Percentiles rank a stretch among this genome's conserved stretches.
Evolutionary conservation across 2,888 invertebrate genomes (phyloP).

Genomic region (Phyto melanocephala): DNA sequence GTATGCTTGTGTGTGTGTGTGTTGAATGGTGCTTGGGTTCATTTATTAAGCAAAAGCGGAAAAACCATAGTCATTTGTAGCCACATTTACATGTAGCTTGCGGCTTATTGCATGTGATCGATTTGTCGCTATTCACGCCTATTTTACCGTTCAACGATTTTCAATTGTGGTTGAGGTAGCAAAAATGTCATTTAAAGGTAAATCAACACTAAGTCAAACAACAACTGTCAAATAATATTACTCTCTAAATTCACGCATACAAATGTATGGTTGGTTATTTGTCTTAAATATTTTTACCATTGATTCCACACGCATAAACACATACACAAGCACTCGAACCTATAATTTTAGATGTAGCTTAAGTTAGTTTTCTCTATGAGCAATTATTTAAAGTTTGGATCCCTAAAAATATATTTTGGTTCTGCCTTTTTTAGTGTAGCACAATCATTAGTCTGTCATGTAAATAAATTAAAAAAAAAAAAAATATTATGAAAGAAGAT

Average conservation of each 20-base stretch:
- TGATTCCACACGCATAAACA: background rate
- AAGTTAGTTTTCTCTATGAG: too few species aligned
- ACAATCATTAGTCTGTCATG: too few species aligned
- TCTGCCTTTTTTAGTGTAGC: too few species aligned
- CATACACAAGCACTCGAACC: too few species aligned
- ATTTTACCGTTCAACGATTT: constrained; percentile 56
- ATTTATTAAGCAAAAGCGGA: constrained; percentile 47
- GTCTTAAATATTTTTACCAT: background rate
- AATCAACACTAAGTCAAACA: background rate
- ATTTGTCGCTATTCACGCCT: constrained; percentile 62
- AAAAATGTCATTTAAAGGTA: constrained; percentile 33
- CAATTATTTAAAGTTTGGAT: too few species aligned
- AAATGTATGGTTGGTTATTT: background rate
- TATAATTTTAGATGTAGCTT: too few species aligned
- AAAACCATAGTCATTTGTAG: constrained; percentile 57
- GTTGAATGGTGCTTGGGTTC: constrained; percentile 6
- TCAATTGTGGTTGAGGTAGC: constrained; percentile 40
- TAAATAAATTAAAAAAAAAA: too few species aligned
- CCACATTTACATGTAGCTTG: constrained; percentile 51
- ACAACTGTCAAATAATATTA: background rate
- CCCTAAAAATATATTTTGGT: too few species aligned
- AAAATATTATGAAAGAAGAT: too few species aligned
- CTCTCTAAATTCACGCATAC: background rate
- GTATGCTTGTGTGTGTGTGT: background rate
- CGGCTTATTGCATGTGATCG: constrained; percentile 57